Evolutionary conservation across 2,888 invertebrate genomes (phyloP).

Genomic region (Pseudoips prasinana): DNA sequence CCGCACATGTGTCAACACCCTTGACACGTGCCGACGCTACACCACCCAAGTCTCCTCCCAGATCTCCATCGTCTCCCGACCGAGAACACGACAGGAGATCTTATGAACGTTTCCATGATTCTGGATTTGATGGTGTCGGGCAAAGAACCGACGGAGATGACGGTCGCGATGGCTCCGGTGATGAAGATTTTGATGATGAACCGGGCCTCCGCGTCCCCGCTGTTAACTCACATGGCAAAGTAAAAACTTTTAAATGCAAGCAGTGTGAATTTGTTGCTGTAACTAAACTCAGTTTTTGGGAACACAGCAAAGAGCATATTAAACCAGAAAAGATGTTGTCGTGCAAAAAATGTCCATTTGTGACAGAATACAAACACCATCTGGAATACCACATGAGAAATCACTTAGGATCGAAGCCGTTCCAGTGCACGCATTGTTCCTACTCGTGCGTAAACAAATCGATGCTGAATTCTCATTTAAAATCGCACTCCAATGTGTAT

Average conservation of each 20-base stretch:
- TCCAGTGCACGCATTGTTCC: conserved; percentile 93
- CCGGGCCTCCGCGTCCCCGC: conserved; percentile 83
- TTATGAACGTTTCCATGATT: conserved; percentile 73
- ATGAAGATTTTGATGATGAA: conserved; percentile 80
- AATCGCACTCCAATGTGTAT: conserved; percentile 96
- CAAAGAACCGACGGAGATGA: conserved; percentile 64
- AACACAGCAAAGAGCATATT: conserved; percentile 94
- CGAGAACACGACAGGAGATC: conserved; percentile 55
- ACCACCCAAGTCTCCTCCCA: conserved; percentile 71
- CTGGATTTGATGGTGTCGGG: conserved; percentile 70
- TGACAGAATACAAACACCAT: conserved; percentile 99
- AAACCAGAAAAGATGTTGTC: conserved; percentile 94
- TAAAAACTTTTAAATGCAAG: conserved; percentile 95
- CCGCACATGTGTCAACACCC: conserved; percentile 63
- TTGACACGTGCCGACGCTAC: conserved; percentile 63
- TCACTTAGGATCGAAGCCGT: conserved; percentile 97
- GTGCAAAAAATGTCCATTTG: conserved; percentile 97
- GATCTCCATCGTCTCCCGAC: conserved; percentile 60
- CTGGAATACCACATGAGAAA: conserved; percentile 98
- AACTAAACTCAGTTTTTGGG: conserved; percentile 96
- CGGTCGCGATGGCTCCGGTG: conserved; percentile 74
- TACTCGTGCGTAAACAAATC: conserved; percentile 98
- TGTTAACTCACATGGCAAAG: conserved; percentile 90
- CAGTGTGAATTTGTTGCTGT: conserved; percentile 93
- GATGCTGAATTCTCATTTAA: conserved; percentile 99